Conservation (phyloP, 2,888 invertebrate genomes). For the Strigamia maritima region DNA sequence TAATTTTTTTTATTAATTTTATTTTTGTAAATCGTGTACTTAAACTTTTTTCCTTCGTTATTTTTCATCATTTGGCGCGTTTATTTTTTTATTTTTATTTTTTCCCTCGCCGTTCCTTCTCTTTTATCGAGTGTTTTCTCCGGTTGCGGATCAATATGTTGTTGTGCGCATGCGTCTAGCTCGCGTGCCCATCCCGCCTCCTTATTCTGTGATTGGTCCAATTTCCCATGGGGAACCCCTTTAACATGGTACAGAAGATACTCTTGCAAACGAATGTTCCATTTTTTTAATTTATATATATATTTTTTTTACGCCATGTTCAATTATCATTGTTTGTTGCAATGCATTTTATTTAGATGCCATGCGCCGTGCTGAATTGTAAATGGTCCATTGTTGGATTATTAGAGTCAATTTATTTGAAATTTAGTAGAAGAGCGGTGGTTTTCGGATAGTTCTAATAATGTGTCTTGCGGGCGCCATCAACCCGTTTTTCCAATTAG, state of each 20-base stretch:
- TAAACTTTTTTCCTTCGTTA: neutral
- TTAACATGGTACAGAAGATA: conserved; percentile 18
- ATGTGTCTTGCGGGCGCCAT: conserved; percentile 28
- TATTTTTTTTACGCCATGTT: neutral
- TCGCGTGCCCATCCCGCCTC: conserved; percentile 32
- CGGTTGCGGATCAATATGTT: conserved; percentile 32
- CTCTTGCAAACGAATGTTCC: conserved; percentile 4
- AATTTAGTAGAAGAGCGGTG: neutral
- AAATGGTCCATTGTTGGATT: neutral
- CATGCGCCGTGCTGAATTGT: neutral
- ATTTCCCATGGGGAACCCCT: conserved; percentile 32
- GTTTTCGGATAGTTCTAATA: conserved; percentile 2
- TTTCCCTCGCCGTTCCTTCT: neutral
- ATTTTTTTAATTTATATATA: neutral
- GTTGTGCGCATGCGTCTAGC: conserved; percentile 28
- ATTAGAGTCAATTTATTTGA: conserved; percentile 11
- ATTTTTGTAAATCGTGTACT: neutral
- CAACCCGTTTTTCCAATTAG: conserved; percentile 29
- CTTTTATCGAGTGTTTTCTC: conserved; percentile 34
- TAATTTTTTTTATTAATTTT: neutral
- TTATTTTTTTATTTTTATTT: neutral
- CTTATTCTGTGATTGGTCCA: conserved; percentile 34
- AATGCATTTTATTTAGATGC: neutral
- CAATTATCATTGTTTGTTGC: neutral
- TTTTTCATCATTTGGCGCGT: conserved; percentile 22